phyloP scores from a whole-genome alignment of 53 echinoderm and acorn worm genomes.

The Actinopyga echinites region DNA sequence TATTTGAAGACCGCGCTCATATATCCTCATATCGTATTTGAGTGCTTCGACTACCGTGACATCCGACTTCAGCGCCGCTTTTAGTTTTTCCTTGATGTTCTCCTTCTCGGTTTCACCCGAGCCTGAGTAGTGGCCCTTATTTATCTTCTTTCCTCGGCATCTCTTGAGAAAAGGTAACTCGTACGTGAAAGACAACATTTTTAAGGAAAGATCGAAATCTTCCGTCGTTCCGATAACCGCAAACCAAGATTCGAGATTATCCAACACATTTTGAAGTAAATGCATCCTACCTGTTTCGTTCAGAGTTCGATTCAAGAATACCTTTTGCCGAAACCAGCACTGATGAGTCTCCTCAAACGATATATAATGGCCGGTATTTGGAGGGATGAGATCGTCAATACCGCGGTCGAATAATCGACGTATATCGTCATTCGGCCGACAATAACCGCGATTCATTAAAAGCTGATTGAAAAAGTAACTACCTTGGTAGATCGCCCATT shows the following conservation, averaged over 20 bases:
- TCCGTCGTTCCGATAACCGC: slow-evolving; percentile 26
- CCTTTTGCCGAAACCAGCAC: slow-evolving; percentile 30
- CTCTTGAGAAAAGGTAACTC: slow-evolving; percentile 15
- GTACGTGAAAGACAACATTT: slow-evolving; percentile 19
- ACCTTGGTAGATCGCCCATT: slow-evolving; percentile 41
- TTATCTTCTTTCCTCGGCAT: slow-evolving; percentile 8
- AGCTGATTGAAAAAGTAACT: slow-evolving; percentile 40
- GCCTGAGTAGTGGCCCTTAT: not conserved
- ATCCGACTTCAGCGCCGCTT: not conserved
- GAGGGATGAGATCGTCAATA: not conserved
- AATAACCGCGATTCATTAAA: not conserved
- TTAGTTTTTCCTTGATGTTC: not conserved
- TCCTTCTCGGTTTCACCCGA: not conserved
- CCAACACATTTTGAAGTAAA: slow-evolving; percentile 18
- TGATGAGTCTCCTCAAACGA: too few species aligned
- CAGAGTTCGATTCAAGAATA: not conserved
- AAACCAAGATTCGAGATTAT: slow-evolving; percentile 34
- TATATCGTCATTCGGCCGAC: not conserved
- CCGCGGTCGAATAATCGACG: not conserved
- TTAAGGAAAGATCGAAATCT: slow-evolving; percentile 28
- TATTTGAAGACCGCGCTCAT: not conserved
- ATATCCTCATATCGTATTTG: not conserved
- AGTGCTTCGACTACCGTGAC: not conserved
- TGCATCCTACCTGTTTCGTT: not conserved
- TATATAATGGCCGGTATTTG: not conserved